phyloP scores from a whole-genome alignment of 2,113 vertebrate genomes.

The Danio rerio region GRCz12tu NC_133184.1:55987501-55988000 shows the following conservation, averaged over 20 bases:
- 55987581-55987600: conserved; percentile 78
- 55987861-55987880: conserved; percentile 70
- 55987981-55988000: too few relatives aligned
- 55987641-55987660: conserved; percentile 77
- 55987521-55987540: conserved; percentile 75
- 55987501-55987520: conserved; percentile 68
- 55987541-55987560: conserved; percentile 66
- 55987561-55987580: conserved; percentile 75
- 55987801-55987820: conserved; percentile 68
- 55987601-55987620: conserved; percentile 80
- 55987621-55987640: conserved; percentile 75
- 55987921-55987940: neutral
- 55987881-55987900: conserved; percentile 44
- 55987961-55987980: too few relatives aligned
- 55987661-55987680: conserved; percentile 70
- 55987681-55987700: conserved; percentile 73
- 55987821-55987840: conserved; percentile 71
- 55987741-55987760: conserved; percentile 70
- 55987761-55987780: conserved; percentile 72
- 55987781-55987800: conserved; percentile 65
- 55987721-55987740: conserved; percentile 73
- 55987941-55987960: too few relatives aligned
- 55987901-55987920: conserved; percentile 48
- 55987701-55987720: conserved; percentile 76
- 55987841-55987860: conserved; percentile 72